Base-by-base conservation (phyloP, 2,797 vertebrate species). In the Chloroceryle inda region DNA sequence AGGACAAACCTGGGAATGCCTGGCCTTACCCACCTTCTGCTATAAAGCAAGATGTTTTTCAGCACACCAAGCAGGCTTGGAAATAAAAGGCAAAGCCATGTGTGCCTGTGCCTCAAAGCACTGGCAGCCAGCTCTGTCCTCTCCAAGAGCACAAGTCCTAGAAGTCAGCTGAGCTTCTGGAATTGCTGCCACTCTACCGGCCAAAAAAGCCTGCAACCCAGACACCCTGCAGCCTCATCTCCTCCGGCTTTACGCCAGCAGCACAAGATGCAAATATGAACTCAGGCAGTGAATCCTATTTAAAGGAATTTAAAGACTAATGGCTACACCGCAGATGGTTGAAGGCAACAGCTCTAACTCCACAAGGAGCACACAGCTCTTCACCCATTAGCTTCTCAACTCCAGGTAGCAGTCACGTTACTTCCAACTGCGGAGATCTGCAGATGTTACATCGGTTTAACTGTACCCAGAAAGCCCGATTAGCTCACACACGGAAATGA, bases 331-430 rank as follows among this genome's bases (percentile, higher is more conserved):
- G 6, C 11, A 5, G 62, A 38, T 21, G 50, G 22, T 8, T 17
- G 16, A 37, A 52, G 49, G 45, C 66, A 75, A 27, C 40, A 16
- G 35, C 5, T 13, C 4, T 11, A 33, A 17, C 45, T 38, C 33
- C 37, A 4, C 6, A 7, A 4, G 1, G 5, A 9, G 26, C 22
- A 4, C 1, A 7, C 20, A 2, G 44, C 27, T 49, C 35, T 3
- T 7, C 11, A 13, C 23, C 37, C 66, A 2, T 7, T 1, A 3
- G n/a, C 24, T 18, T 4, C 33, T 1, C 7, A 64, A 7, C 35
- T 4, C 7, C 66, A 3, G 3, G 56, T 5, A 53, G 49, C 2
- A 13, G 50, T 16, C 22, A 5, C 31, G 45, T 7, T 1, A 7
- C 77, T 31, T 3, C 1, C 29, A 15, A 67, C 44, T 50, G 50